Evolutionary conservation across 2,113 vertebrate species (phyloP), one percentile per base, ranked within the genome.

Genomic region (Erythrocebus patas): DNA sequence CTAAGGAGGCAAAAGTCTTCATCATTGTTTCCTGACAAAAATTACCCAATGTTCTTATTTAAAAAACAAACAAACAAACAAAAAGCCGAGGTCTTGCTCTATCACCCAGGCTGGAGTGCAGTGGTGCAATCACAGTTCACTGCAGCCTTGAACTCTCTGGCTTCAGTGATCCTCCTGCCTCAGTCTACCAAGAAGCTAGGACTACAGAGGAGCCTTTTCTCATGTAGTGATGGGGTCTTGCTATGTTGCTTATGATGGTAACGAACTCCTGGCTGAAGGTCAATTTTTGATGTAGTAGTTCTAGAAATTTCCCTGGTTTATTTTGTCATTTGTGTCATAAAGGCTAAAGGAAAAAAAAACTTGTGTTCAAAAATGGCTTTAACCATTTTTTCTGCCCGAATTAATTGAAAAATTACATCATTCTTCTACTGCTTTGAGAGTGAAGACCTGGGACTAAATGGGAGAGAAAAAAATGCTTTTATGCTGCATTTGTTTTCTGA

Each of bases 401-500:
- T 12, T 92, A 66, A 64, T 23, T 78, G 70, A 73, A 95, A 85
- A 80, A 32, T 13, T 68, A 3, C 12, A 75, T 70, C 4, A 84
- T 75, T 80, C 50, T 91, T 40, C 40, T 57, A n/a, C 22, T 75
- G 4, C 6, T 76, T 80, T 82, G 10, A 52, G 13, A 94, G n/a
- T 73, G 30, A 88, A 92, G 16, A 84, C 20, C 4, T 70, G 23
- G 27, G 38, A 43, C 35, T 85, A 73, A 93, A 85, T 5, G 23
- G 84, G 40, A 57, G 6, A 72, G 48, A 43, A 32, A 80, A 82
- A 81, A 59, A 13, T 52, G 25, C 20, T 86, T 90, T 73, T 66
- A 35, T 64, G 48, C 76, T 87, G 10, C 13, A 17, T 97, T 96
- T 96, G 18, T 68, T 96, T 97, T 90, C 43, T 89, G 68, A 86